These are phyloP conservation scores for Pitangus sulphuratus DNA, from an alignment of 2,797 vertebrate genomes.

Conservation along the genomic window DNA sequence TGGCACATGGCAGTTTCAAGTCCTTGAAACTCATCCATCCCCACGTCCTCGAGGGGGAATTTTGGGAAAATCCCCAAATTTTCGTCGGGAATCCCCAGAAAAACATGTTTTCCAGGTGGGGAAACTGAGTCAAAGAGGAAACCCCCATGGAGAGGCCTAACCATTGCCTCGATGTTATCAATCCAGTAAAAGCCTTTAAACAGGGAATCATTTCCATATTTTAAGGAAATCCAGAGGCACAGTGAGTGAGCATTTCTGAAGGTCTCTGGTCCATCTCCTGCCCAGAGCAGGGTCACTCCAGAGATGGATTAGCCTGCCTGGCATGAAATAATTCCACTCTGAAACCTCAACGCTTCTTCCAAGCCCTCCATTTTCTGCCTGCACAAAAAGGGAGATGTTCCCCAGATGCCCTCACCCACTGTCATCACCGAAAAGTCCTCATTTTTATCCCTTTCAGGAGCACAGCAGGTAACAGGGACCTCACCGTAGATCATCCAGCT, in stretches of 20 bases:
- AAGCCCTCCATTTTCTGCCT: not conserved
- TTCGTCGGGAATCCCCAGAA: not conserved
- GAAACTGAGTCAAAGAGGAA: not conserved
- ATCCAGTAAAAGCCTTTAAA: not conserved
- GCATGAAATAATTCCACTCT: not conserved
- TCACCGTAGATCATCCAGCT: not conserved
- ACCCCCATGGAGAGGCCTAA: not conserved
- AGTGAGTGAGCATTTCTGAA: not conserved
- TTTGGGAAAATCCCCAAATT: not conserved
- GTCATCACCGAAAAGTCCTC: not conserved
- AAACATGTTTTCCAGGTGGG: not conserved
- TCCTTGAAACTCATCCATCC: not conserved
- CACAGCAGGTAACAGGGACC: rapidly evolving
- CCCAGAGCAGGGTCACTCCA: not conserved
- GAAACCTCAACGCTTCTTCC: not conserved
- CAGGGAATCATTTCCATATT: not conserved
- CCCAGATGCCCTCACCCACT: not conserved
- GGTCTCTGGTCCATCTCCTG: not conserved
- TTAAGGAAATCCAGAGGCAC: not conserved
- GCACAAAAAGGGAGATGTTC: not conserved
- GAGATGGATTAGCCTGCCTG: not conserved
- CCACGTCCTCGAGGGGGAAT: not conserved
- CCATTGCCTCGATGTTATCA: not conserved
- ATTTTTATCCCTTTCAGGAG: not conserved
- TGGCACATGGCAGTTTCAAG: rapidly evolving